Base-by-base conservation (phyloP, 2,113 vertebrate genomes). In the Semnornis frantzii region DNA sequence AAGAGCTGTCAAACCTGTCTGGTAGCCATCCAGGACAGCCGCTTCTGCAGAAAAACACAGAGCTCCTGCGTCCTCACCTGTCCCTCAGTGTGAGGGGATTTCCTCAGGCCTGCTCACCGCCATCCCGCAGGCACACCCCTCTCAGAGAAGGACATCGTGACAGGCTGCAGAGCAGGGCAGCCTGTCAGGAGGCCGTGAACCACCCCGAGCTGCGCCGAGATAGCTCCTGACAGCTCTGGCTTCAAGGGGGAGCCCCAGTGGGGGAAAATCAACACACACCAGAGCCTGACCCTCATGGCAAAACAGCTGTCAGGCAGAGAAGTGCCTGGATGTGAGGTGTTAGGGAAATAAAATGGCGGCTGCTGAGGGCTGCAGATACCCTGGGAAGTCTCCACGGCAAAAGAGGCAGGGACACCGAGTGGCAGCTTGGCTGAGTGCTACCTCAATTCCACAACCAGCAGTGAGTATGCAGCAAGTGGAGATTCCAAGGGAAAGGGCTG, bases 171-270 rank as follows among this genome's bases (percentile, higher is more conserved):
- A 19, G 54, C 1, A 0, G 28, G 5, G 4, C 1, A 0, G 10
- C 31, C 48, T 33, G 12, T 37, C 48, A 74, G 79, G 16, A 23
- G 42, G 23, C 34, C 3, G 0, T 31, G 30, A 62, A 23, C 65
- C 0, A 0, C 46, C 33, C 17, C 0, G 0, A 57, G 46, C 23
- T 0, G 3, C 12, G 46, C 15, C 10, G 2, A 0, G 14, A 5
- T 1, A 0, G 23, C 33, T 92, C 54, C 39, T 1, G 0, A 14
- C 0, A 0, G 33, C 42, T 48, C 42, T 28, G 42, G 42, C 20
- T 1, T 34, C 7, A 20, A 39, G 20, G 5, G 8, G 12, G 3
- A 2, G 2, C 2, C 34, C 16, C 9, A 57, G 24, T 1, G 0
- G 14, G 15, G 23, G 24, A 28, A 63, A 68, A 8, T 3, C 17